Evolutionary conservation across 2,113 vertebrate species (phyloP).

Genomic region (Zeus faber): DNA sequence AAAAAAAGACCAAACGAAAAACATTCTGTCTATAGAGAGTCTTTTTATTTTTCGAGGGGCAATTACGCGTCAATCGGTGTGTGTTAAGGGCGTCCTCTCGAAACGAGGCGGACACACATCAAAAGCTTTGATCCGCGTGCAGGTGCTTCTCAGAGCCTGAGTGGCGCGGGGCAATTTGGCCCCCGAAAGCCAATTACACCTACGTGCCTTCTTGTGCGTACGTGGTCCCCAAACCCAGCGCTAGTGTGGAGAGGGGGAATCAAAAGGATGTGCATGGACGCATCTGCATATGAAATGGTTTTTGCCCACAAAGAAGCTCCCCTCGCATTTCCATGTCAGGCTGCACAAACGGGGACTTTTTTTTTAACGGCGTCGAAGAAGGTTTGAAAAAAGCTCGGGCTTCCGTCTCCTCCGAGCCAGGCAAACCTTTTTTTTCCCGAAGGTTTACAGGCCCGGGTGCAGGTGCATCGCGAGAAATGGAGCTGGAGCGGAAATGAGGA

Average conservation of each 20-base stretch:
- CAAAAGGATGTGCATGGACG: slow-evolving; percentile 66
- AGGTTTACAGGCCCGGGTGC: too few relatives aligned
- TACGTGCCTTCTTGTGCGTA: slow-evolving; percentile 43
- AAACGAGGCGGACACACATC: slow-evolving; percentile 68
- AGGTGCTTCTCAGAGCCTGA: slow-evolving; percentile 73
- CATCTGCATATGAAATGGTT: slow-evolving; percentile 75
- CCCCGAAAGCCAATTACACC: slow-evolving; percentile 68
- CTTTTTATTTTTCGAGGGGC: slow-evolving; percentile 55
- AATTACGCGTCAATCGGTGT: slow-evolving; percentile 54
- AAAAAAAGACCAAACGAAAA: slow-evolving; percentile 12
- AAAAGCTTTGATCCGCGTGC: slow-evolving; percentile 72
- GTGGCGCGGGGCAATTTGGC: slow-evolving; percentile 60
- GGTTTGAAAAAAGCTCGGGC: too few relatives aligned
- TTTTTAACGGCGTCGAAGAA: too few relatives aligned
- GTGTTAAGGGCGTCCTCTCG: slow-evolving; percentile 51
- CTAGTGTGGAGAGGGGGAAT: slow-evolving; percentile 65
- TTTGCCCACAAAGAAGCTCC: too few relatives aligned
- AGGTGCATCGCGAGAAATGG: too few relatives aligned
- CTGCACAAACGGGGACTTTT: too few relatives aligned
- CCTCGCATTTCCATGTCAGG: too few relatives aligned
- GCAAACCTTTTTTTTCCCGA: too few relatives aligned
- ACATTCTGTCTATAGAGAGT: slow-evolving; percentile 47
- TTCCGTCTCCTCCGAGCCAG: too few relatives aligned
- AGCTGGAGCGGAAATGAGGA: too few relatives aligned
- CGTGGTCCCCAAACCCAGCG: slow-evolving; percentile 37